Conservation (phyloP, 2,113 vertebrate genomes). For the Microcebus murinus region DNA sequence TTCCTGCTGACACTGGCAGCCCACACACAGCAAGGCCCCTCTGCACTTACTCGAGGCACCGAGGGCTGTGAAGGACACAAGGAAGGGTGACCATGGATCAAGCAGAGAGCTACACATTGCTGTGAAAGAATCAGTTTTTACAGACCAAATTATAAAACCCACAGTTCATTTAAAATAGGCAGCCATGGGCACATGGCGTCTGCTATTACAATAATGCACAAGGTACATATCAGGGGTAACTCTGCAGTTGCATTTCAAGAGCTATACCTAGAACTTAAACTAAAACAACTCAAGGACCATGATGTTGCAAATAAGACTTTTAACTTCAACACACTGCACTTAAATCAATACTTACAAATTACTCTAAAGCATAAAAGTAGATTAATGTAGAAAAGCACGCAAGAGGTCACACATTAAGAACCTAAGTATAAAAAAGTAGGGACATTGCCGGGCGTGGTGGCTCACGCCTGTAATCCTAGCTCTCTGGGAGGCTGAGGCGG, state of each 20-base stretch:
- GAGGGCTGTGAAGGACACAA: background rate
- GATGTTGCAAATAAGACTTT: background rate
- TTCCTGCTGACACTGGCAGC: slow-evolving; percentile 26
- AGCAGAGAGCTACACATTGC: background rate
- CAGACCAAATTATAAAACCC: background rate
- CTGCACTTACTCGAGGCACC: background rate
- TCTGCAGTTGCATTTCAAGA: background rate
- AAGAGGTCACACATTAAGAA: background rate
- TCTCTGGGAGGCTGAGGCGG: too few relatives aligned
- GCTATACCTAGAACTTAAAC: background rate
- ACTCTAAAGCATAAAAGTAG: background rate
- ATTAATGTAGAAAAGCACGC: background rate
- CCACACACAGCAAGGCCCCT: background rate
- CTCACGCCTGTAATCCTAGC: too few relatives aligned
- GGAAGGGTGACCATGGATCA: slow-evolving; percentile 4
- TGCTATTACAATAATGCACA: too few relatives aligned
- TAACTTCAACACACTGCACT: background rate
- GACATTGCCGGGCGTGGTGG: too few relatives aligned
- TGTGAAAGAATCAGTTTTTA: background rate
- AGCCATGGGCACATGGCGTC: background rate
- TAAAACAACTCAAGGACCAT: background rate
- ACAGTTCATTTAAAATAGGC: slow-evolving; percentile 24
- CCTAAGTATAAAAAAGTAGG: rapidly evolving
- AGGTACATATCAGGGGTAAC: rapidly evolving
- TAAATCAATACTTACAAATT: background rate